Evolutionary conservation across 1,140 invertebrate species (phyloP).

Genomic region (Drosophila bipectinata): DNA sequence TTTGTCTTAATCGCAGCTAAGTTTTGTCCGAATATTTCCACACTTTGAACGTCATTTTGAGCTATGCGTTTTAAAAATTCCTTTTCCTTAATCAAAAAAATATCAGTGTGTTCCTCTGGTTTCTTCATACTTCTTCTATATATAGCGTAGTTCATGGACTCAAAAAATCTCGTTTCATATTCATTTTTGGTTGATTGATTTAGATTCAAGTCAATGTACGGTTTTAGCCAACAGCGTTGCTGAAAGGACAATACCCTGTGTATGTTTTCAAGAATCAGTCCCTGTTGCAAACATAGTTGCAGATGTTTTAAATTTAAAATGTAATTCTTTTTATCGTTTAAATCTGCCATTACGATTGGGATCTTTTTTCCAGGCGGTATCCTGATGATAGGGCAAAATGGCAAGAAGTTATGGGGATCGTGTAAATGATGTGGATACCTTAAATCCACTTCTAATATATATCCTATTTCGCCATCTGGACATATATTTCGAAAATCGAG

Average conservation of each 20-base stretch:
- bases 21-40: background rate
- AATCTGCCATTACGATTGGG: background rate
- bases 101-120: background rate
- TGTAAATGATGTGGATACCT: background rate
- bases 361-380: background rate
- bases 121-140: constrained; percentile 1
- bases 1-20: background rate
- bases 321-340: background rate
- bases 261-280: constrained; percentile 4
- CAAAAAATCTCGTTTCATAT: constrained; percentile 5
- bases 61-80: background rate
- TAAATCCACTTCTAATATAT: background rate
- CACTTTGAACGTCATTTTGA: background rate
- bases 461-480: background rate
- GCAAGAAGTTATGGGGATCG: background rate
- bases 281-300: background rate
- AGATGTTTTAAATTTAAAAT: background rate
- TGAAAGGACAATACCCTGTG: constrained; percentile 5
- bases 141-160: background rate
- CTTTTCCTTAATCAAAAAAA: background rate
- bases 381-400: background rate
- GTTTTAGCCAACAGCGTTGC: constrained; percentile 5
- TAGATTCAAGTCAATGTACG: constrained; percentile 2
- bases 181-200: background rate
- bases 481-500: background rate